Percentiles rank a stretch among this genome's conserved stretches.
Conservation (phyloP, 2,888 invertebrate species). For the Nemotelus pantherinus region DNA sequence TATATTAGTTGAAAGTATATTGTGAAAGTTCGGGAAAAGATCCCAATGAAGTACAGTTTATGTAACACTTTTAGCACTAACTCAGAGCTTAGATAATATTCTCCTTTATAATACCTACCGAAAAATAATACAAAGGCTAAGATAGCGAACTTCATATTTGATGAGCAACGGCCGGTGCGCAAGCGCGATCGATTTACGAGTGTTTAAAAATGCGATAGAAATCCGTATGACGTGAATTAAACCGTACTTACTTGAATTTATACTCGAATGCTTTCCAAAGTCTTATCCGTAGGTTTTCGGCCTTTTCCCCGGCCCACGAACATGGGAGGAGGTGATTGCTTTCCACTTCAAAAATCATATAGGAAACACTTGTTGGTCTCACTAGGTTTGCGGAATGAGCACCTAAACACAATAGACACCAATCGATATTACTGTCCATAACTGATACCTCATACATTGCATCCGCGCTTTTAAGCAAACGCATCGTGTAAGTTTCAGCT, state of each 20-base stretch:
- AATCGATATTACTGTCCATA: not conserved
- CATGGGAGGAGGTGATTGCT: constrained; percentile 12
- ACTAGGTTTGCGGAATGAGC: not conserved
- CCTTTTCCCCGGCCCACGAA: not conserved
- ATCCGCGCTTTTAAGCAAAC: no score
- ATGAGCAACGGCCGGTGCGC: constrained; percentile 32
- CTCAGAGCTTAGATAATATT: not conserved
- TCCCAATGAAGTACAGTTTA: not conserved
- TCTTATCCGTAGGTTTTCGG: not conserved
- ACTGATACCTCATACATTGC: no score
- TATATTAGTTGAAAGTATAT: no score
- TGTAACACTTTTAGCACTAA: not conserved
- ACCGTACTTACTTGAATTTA: constrained; percentile 34
- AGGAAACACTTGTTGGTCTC: constrained; percentile 9
- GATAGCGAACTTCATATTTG: constrained; percentile 38
- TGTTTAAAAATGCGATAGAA: constrained; percentile 33
- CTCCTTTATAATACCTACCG: constrained; percentile 21
- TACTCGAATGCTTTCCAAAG: constrained; percentile 25
- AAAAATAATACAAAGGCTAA: constrained; percentile 37
- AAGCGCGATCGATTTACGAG: constrained; percentile 26
- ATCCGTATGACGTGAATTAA: constrained; percentile 32
- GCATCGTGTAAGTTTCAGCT: no score
- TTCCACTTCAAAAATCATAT: constrained; percentile 1
- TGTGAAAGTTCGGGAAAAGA: not conserved
- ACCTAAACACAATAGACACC: not conserved